Conservation (phyloP, 2,888 invertebrate species). For the Plagiodera versicolora region DNA sequence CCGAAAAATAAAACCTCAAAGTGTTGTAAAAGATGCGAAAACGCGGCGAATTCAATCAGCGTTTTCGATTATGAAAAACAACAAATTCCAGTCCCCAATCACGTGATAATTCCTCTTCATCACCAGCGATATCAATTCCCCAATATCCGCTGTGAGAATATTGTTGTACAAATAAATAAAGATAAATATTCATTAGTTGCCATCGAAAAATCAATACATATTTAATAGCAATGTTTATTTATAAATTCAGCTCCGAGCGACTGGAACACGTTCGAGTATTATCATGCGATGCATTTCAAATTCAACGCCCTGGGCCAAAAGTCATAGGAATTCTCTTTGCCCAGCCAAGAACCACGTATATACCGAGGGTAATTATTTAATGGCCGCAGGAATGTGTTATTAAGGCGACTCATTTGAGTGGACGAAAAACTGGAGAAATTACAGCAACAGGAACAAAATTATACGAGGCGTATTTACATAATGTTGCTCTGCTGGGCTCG, state of each 20-base stretch:
- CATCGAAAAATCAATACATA: slow-evolving; percentile 1
- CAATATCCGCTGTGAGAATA: not conserved
- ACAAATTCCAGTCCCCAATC: too few species aligned
- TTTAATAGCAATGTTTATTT: not conserved
- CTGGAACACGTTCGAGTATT: not conserved
- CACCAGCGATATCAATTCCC: too few species aligned
- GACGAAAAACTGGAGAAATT: slow-evolving; percentile 2
- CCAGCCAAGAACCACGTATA: not conserved
- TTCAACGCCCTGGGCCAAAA: not conserved
- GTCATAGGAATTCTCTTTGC: not conserved
- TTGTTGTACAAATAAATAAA: not conserved
- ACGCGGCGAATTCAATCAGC: too few species aligned
- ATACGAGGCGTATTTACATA: not conserved
- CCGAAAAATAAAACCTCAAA: too few species aligned
- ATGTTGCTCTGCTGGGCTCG: not conserved
- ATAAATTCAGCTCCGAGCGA: not conserved
- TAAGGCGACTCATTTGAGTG: slow-evolving; percentile 11
- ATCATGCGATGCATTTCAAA: not conserved
- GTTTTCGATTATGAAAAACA: too few species aligned
- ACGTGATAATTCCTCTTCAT: too few species aligned
- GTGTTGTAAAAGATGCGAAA: too few species aligned
- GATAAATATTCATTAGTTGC: not conserved
- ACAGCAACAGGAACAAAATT: slow-evolving; percentile 9
- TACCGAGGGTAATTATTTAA: slow-evolving; percentile 6
- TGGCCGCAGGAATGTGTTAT: slow-evolving; percentile 7